Evolutionary conservation across 2,888 invertebrate species (phyloP).

Genomic region (Iselma pallidipennis): DNA sequence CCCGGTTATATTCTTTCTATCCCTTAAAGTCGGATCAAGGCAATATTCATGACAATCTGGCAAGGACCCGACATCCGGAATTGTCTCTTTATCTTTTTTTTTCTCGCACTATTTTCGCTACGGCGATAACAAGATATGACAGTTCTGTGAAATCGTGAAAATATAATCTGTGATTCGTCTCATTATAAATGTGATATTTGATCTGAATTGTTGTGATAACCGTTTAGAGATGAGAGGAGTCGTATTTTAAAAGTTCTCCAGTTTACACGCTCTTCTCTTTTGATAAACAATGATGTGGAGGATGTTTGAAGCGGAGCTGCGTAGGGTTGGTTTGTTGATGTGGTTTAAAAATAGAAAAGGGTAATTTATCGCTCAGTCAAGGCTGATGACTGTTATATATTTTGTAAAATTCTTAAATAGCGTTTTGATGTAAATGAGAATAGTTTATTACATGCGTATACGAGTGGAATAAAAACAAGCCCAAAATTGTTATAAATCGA

Average conservation of each 20-base stretch:
- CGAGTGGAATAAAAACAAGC: neutral
- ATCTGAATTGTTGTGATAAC: neutral
- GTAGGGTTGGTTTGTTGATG: conserved; percentile 15
- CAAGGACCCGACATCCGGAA: conserved; percentile 34
- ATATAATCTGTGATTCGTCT: neutral
- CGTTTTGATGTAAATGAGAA: neutral
- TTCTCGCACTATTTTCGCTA: neutral
- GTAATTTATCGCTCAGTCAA: conserved; percentile 25
- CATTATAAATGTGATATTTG: neutral
- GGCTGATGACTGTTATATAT: conserved; percentile 24
- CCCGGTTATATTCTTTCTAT: conserved; percentile 25
- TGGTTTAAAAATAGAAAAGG: conserved; percentile 26
- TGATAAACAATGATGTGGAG: conserved; percentile 26
- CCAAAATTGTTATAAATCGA: too few species aligned
- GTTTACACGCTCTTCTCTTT: neutral
- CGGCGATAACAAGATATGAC: conserved; percentile 15
- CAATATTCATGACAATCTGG: conserved; percentile 31
- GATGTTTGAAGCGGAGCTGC: conserved; percentile 11
- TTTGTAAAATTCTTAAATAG: conserved; percentile 22
- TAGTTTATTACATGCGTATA: neutral
- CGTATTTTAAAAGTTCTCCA: neutral
- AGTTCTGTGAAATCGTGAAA: neutral
- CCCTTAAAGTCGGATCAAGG: conserved; percentile 33
- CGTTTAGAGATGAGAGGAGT: neutral
- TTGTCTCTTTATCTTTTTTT: conserved; percentile 22